Base-by-base conservation (phyloP, 2,888 invertebrate genomes). In the Patella depressa region DNA sequence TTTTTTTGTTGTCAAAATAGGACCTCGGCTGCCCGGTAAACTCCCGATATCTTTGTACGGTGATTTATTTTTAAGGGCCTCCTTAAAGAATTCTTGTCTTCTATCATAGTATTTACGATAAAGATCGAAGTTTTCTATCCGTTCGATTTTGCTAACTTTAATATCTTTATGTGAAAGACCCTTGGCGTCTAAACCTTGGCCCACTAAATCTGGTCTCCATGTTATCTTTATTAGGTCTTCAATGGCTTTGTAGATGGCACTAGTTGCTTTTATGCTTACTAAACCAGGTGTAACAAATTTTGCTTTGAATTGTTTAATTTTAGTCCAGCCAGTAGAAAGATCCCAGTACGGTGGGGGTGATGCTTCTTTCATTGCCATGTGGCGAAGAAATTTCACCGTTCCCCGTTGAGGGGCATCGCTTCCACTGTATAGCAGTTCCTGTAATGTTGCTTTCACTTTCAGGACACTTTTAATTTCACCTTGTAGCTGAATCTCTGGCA, bases 61-160 rank as follows among this genome's bases (percentile, higher is more conserved):
- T 55, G 76, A 53, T 53, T 57, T 19, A 11, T 55, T 17, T 14
- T 19, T 57, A n/a, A 72, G 71, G 53, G 84, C 82, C 77, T 79
- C 45, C 71, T 65, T 53, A 83, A 87, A 24, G 79, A 73, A 14
- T 71, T 24, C 34, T 34, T 78, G 75, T 19, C 87, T 80, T 29
- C 79, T 76, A 3, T 73, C 65, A 11, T 76, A 65, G 73, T 87
- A 88, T n/a, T 71, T 57, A n/a, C 79, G 76, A 80, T 82, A 86
- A 14, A 87, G 53, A 12, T 82, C 73, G 11, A 81, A 75, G 75
- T 87, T 86, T 74, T 88, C 88, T 14, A 88, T 80, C 53, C 87
- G 78, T 54, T 85, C 73, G 45, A 88, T 81, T 72, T 85, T 82
- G 3, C 75, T 76, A 2, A 88, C 81, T 59, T 77, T 71, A 3